phyloP scores from a whole-genome alignment of 1,140 invertebrate genomes.

The Formica selysi region DNA sequence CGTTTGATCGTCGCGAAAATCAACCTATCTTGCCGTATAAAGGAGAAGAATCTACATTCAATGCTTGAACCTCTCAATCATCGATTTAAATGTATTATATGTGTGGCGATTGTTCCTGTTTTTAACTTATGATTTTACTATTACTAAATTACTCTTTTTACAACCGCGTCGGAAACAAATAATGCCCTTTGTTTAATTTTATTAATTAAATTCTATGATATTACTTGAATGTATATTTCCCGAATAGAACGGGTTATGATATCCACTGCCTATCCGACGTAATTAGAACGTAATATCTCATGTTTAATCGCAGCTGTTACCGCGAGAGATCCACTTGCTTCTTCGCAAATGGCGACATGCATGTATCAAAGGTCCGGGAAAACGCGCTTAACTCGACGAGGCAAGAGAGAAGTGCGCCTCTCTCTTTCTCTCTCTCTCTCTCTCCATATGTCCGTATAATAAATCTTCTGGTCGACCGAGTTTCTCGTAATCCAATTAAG shows the following conservation, averaged over 20 bases:
- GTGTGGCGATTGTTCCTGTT: not conserved
- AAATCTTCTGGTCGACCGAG: slow-evolving; percentile 48
- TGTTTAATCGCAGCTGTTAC: slow-evolving; percentile 21
- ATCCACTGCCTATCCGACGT: not conserved
- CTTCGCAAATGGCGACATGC: not conserved
- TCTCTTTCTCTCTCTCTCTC: slow-evolving; percentile 10
- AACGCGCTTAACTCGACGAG: not conserved
- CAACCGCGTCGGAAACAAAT: too few species aligned
- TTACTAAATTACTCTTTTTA: too few species aligned
- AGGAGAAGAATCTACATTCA: slow-evolving; percentile 9
- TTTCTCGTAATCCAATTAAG: slow-evolving; percentile 65
- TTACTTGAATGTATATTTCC: not conserved
- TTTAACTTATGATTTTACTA: not conserved
- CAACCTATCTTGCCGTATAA: not conserved
- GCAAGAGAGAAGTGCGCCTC: not conserved
- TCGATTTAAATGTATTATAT: not conserved
- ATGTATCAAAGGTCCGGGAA: slow-evolving; percentile 30
- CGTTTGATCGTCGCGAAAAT: slow-evolving; percentile 20
- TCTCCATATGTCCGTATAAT: slow-evolving; percentile 21
- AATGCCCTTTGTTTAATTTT: not conserved
- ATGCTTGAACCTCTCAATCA: not conserved
- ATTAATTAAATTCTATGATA: not conserved
- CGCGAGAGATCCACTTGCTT: slow-evolving; percentile 9
- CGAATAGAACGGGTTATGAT: not conserved
- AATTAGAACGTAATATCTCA: slow-evolving; percentile 35